These are phyloP conservation scores for Drosophila suboccidentalis DNA, from an alignment of 2,888 invertebrate genomes.

Conservation along the genomic window DNA sequence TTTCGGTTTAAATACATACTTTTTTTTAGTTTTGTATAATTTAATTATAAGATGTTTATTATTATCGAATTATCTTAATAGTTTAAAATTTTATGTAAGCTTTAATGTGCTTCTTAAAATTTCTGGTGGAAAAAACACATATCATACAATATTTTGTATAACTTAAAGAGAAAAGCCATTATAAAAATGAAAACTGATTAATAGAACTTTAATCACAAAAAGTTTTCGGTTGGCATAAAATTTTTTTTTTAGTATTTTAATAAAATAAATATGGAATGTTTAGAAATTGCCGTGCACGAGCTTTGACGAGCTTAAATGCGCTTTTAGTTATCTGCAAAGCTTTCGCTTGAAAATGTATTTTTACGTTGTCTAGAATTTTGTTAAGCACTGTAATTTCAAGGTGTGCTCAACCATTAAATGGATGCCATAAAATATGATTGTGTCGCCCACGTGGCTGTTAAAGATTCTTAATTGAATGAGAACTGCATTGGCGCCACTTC, in stretches of 20 bases:
- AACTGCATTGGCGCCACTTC: slow-evolving; percentile 49
- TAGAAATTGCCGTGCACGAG: neutral
- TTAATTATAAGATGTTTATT: no score
- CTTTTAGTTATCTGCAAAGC: no score
- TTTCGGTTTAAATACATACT: neutral
- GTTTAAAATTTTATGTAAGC: neutral
- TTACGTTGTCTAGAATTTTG: neutral
- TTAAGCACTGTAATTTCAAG: slow-evolving; percentile 32
- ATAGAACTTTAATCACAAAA: neutral
- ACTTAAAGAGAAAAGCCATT: no score
- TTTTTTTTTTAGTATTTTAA: neutral
- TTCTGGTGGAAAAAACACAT: no score
- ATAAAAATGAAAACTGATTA: no score
- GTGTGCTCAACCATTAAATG: slow-evolving; percentile 43
- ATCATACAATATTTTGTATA: no score
- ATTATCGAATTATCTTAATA: no score
- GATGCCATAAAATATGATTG: slow-evolving; percentile 49
- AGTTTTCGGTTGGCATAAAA: neutral
- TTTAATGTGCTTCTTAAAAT: neutral
- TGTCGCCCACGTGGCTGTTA: slow-evolving; percentile 20
- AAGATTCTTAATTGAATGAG: slow-evolving; percentile 61
- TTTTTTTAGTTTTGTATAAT: no score
- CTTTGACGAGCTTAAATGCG: neutral
- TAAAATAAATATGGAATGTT: no score
- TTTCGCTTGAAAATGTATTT: no score